These are phyloP conservation scores for Ramphastos sulfuratus DNA, from an alignment of 2,113 vertebrate species.

Conservation along the genomic window DNA sequence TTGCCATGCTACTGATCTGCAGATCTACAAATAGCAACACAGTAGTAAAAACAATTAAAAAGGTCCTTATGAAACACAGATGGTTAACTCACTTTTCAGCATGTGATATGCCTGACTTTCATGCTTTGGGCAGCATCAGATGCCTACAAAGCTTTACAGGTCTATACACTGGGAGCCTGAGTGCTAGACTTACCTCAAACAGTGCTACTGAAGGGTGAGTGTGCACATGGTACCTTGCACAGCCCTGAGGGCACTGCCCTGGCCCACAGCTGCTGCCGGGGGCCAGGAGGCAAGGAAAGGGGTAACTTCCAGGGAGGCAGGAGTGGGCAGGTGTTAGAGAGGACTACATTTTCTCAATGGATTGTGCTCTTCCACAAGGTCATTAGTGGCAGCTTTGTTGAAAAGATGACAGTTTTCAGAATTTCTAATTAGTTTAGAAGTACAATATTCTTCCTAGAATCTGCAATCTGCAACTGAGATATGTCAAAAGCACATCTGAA, in stretches of 20 bases:
- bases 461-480: not conserved
- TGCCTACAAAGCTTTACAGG: not conserved
- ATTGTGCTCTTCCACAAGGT: not conserved
- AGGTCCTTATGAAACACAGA: not conserved
- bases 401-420: not conserved
- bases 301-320: too few species aligned
- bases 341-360: not conserved
- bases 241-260: too few species aligned
- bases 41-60: not conserved
- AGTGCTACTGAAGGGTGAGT: too few species aligned
- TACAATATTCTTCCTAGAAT: not conserved
- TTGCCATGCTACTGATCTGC: not conserved
- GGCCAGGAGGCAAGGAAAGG: too few species aligned
- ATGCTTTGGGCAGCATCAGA: not conserved
- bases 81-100: not conserved
- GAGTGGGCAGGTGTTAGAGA: not conserved
- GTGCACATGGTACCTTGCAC: too few species aligned
- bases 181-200: too few species aligned
- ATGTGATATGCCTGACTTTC: not conserved
- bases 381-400: not conserved
- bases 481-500: not conserved
- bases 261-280: too few species aligned
- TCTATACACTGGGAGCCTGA: too few species aligned
- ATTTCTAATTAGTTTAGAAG: not conserved
- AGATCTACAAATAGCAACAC: not conserved